Evolutionary conservation across 2,888 invertebrate genomes (phyloP), one percentile per base, ranked within the genome.

Genomic region (Netelia melanura): DNA sequence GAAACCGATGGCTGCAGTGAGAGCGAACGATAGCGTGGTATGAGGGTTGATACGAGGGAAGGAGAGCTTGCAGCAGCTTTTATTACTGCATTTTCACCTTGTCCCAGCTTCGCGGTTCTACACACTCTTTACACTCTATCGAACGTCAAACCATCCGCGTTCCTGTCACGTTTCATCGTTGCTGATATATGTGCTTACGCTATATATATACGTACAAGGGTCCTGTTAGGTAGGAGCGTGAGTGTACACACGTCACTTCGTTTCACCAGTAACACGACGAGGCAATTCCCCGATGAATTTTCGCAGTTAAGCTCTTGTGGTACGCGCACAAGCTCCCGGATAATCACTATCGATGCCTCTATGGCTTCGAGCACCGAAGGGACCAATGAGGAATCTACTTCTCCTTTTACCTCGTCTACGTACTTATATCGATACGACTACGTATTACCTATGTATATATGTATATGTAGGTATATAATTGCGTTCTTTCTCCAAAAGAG

Each of bases 31-130:
- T 67, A 52, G 3, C 62, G 64, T 75, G 83, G 74, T 68, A 79
- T 70, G 85, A 67, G 81, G 68, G 17, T 61, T 23, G 58, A 62
- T 74, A 71, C 68, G 80, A 64, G 38, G 48, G 77, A 77, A 91
- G 61, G 62, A 21, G 81, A 61, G 92, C 90, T 90, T 90, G 91
- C 89, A 91, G 90, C 89, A 90, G 92, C 91, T 93, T 93, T 93
- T 93, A 93, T 93, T 93, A 93, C 93, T 93, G 92, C 91, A 92
- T 93, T 93, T 93, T 93, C 93, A 93, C 93, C 92, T 93, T 92
- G 92, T 93, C 92, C 91, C 89, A 89, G 91, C 90, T 90, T 91
- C 91, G 90, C 90, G 91, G 90, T 90, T 91, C 90, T 90, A 86
- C 89, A 89, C 91, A 81, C 87, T 91, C 91, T 92, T 92, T 90